Base-by-base conservation (phyloP, 2,797 vertebrate genomes). In the Coccyzus lansbergi region DNA sequence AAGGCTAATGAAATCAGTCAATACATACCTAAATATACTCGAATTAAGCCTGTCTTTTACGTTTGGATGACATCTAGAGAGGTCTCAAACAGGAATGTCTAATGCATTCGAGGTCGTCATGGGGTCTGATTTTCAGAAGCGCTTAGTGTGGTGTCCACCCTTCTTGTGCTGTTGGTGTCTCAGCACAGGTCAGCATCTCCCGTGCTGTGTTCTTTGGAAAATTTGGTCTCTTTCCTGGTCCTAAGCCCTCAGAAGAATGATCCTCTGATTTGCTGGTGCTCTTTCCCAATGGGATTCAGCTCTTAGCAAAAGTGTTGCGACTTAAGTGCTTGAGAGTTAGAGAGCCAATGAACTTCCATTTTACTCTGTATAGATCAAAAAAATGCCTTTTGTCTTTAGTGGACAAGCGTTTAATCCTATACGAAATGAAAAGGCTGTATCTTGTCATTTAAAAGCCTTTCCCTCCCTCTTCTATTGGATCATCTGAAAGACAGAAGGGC, bases 1-100 rank as follows among this genome's bases (percentile, higher is more conserved):
- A 77, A 86, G 53, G 51, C 29, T 89, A 63, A 65, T 69, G 56
- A 81, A 83, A 69, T 91, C 70, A 92, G 51, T 59, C 53, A 77
- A 72, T 1, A 3, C 46, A 48, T 64, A 55, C 74, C 52, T 87
- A 69, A 86, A 72, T 80, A 86, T n/a, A 84, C 77, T 74, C 28
- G 77, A 33, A 87, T 77, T 72, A 72, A 72, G 74, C 10, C 34
- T 64, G 20, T 83, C 15, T 79, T 60, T 36, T 72, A 46, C 67
- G 53, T 93, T 88, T 34, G 42, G 36, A 49, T 60, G 56, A 56
- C 72, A 82, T 33, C 55, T 77, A n/a, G 69, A 89, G 71, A 51
- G 78, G 63, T 44, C 59, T 15, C 74, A 80, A 3, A 58, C 8
- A 79, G 58, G 38, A 75, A 40, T 69, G 21, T 49, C 25, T 75